phyloP scores from a whole-genome alignment of 2,888 invertebrate genomes.

The Calameuta filiformis region DNA sequence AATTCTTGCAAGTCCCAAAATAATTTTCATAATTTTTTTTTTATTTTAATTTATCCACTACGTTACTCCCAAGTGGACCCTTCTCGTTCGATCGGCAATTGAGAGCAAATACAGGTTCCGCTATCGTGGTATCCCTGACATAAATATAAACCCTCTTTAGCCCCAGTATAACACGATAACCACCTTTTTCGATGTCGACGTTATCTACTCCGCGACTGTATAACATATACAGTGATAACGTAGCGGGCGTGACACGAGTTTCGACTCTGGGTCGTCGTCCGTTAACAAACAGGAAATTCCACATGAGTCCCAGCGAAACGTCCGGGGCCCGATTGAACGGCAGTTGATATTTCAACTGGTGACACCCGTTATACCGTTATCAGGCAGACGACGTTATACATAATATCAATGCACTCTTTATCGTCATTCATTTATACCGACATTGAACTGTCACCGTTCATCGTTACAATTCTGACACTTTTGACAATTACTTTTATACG shows the following conservation, averaged over 20 bases:
- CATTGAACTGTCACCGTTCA: not conserved
- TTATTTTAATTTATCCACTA: not conserved
- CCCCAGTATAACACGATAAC: not conserved
- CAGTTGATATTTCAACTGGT: not conserved
- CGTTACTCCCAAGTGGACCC: not conserved
- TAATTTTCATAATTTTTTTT: not conserved
- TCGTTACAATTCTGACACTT: not conserved
- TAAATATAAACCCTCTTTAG: not conserved
- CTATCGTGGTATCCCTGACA: not conserved
- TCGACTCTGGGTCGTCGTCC: slow-evolving; percentile 33
- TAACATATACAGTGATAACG: slow-evolving; percentile 32
- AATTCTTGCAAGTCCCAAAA: not conserved
- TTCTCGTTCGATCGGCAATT: not conserved
- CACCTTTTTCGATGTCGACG: not conserved
- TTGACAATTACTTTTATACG: not conserved
- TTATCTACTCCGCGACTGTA: slow-evolving; percentile 15
- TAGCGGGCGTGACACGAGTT: slow-evolving; percentile 24
- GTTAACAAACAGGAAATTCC: slow-evolving; percentile 11
- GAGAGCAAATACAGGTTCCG: not conserved
- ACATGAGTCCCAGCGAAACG: not conserved
- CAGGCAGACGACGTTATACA: not conserved
- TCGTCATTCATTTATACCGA: not conserved
- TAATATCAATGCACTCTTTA: not conserved
- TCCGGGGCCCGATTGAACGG: not conserved
- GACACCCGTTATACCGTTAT: not conserved